Percentiles rank a stretch among this genome's conserved stretches.
Evolutionary conservation across 2,797 vertebrate genomes (phyloP).

Genomic region (Silurus aristotelis): DNA sequence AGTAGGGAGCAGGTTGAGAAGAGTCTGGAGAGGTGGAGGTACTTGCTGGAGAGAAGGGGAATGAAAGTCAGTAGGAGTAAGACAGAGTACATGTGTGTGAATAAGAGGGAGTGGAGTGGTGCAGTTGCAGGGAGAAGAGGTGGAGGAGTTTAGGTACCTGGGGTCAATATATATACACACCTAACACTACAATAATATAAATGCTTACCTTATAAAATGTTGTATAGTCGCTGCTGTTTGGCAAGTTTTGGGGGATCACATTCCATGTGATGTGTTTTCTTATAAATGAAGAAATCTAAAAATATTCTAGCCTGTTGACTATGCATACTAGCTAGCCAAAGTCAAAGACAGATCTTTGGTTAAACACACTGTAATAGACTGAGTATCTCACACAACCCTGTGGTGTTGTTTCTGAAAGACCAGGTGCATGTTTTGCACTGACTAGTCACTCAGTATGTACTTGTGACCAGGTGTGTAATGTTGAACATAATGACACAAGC

Average conservation of each 20-base stretch:
- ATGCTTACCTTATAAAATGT: background rate
- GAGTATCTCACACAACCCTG: background rate
- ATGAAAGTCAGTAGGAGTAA: too few relatives aligned
- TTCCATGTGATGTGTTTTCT: background rate
- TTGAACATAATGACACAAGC: conserved; percentile 6
- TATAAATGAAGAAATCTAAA: background rate
- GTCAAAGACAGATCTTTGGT: background rate
- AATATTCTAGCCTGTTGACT: background rate
- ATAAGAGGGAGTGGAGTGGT: too few relatives aligned
- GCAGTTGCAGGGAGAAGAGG: too few relatives aligned
- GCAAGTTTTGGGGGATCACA: background rate
- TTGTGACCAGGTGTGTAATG: conserved; percentile 26
- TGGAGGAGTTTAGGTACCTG: too few relatives aligned
- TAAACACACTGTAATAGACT: conserved; percentile 15
- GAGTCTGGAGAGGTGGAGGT: too few relatives aligned
- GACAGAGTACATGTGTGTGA: too few relatives aligned
- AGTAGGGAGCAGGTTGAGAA: too few relatives aligned
- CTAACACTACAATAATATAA: conserved; percentile 4
- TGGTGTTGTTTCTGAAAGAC: conserved; percentile 8
- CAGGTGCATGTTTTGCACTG: conserved; percentile 18
- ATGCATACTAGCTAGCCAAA: background rate
- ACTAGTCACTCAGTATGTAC: background rate
- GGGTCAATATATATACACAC: background rate
- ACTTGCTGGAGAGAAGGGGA: too few relatives aligned
- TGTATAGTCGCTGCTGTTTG: background rate